phyloP scores from a whole-genome alignment of 1,140 invertebrate species.

The Heterodera schachtii region DNA sequence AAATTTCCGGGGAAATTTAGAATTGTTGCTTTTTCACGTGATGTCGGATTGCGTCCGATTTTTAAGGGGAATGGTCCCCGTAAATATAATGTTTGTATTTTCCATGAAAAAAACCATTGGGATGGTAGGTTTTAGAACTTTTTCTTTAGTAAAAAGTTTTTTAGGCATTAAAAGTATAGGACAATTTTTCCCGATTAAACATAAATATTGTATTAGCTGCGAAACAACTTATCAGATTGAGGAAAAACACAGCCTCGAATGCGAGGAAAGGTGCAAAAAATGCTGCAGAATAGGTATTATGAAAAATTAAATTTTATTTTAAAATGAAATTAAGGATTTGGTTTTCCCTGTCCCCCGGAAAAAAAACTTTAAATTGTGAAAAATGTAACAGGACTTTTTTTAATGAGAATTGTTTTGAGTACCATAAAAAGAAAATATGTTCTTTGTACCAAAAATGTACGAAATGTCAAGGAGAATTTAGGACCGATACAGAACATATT shows the following conservation, averaged over 20 bases:
- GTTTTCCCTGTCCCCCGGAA: not conserved
- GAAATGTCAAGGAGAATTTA: not conserved
- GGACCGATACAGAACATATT: not conserved
- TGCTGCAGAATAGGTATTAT: not conserved
- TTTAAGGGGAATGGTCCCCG: no score
- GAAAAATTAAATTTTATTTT: no score
- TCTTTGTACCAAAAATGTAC: not conserved
- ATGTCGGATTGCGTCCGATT: no score
- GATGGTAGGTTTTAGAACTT: no score
- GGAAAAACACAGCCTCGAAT: not conserved
- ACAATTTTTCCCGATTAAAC: no score
- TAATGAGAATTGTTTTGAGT: slow-evolving; percentile 4
- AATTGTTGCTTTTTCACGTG: no score
- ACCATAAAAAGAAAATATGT: not conserved
- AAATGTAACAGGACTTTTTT: not conserved
- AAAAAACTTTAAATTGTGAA: not conserved
- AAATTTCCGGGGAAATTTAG: no score
- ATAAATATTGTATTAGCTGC: slow-evolving; percentile 7
- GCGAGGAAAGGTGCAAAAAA: not conserved
- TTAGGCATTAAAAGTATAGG: no score
- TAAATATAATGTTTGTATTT: no score
- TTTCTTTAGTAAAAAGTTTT: no score
- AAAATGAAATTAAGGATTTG: no score
- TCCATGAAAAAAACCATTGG: no score
- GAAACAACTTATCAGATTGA: not conserved